A percentile compares a stretch with the other conserved stretches of the same genome.
These are phyloP conservation scores for Danaus plexippus DNA, from an alignment of 1,140 invertebrate genomes.

Conservation along the genomic window DNA sequence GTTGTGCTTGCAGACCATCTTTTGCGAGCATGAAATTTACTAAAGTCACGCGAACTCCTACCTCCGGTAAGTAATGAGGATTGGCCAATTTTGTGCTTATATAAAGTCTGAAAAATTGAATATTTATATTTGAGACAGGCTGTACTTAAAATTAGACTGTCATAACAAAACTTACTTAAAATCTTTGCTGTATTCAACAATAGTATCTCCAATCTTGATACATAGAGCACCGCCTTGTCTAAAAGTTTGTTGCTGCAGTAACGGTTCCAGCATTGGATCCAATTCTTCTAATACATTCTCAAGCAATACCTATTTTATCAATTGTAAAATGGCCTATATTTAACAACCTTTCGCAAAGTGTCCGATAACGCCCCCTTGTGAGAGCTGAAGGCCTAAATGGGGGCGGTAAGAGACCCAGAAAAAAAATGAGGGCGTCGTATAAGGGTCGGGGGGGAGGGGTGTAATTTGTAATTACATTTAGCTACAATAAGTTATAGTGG, in stretches of 20 bases:
- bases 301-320: conserved; percentile 78
- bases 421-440: no score
- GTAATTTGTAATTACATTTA: no score
- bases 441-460: no score
- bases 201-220: conserved; percentile 87
- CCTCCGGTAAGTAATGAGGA: conserved; percentile 94
- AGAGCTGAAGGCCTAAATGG: no score
- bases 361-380: no score
- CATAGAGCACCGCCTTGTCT: conserved; percentile 87
- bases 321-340: no score
- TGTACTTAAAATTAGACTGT: not conserved
- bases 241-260: conserved; percentile 91
- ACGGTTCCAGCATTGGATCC: conserved; percentile 90
- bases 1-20: conserved; percentile 92
- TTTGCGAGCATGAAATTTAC: conserved; percentile 95
- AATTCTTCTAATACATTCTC: conserved; percentile 92
- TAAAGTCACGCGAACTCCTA: conserved; percentile 93
- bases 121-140: not conserved
- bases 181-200: conserved; percentile 87
- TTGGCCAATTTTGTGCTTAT: conserved; percentile 96
- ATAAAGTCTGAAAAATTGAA: conserved; percentile 79
- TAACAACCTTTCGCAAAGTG: no score
- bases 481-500: no score
- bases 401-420: no score
- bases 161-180: conserved; percentile 77